A percentile compares a stretch with the other conserved stretches of the same genome.
These are phyloP conservation scores for Phengaris alcon DNA, from an alignment of 2,888 invertebrate species.

Conservation along the genomic window DNA sequence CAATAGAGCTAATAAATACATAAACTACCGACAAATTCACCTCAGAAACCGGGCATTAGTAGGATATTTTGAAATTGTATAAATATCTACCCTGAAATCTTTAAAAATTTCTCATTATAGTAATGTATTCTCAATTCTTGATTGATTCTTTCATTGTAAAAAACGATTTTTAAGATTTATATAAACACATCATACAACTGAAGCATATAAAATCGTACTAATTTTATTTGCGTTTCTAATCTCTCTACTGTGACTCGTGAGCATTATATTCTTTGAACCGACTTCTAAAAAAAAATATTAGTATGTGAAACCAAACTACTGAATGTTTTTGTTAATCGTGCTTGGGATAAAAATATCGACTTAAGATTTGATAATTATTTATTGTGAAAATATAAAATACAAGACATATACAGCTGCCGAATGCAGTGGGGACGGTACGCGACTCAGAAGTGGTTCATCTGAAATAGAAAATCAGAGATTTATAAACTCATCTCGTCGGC, in stretches of 20 bases:
- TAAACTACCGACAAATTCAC: too few relatives aligned
- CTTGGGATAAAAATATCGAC: constrained; percentile 4
- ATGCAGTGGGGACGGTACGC: constrained; percentile 14
- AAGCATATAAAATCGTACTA: not conserved
- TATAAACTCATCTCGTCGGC: constrained; percentile 10
- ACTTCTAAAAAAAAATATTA: not conserved
- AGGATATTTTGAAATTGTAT: too few relatives aligned
- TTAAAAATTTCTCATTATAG: too few relatives aligned
- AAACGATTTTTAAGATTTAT: not conserved
- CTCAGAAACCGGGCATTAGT: too few relatives aligned
- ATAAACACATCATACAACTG: not conserved
- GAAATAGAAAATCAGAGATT: constrained; percentile 27
- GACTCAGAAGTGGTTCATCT: constrained; percentile 27
- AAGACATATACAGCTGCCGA: constrained; percentile 20
- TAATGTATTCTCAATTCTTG: too few relatives aligned
- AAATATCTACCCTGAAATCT: too few relatives aligned
- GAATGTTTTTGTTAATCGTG: constrained; percentile 5
- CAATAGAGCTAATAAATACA: too few relatives aligned
- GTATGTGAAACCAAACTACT: not conserved
- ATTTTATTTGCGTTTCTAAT: not conserved
- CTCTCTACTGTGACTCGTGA: not conserved
- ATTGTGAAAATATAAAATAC: constrained; percentile 26
- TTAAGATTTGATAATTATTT: constrained; percentile 14
- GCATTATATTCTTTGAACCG: not conserved
- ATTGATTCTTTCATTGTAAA: too few relatives aligned